A percentile compares a stretch with the other conserved stretches of the same genome.
Conservation (phyloP, 1,140 invertebrate genomes). For the Acarapis woodi region DNA sequence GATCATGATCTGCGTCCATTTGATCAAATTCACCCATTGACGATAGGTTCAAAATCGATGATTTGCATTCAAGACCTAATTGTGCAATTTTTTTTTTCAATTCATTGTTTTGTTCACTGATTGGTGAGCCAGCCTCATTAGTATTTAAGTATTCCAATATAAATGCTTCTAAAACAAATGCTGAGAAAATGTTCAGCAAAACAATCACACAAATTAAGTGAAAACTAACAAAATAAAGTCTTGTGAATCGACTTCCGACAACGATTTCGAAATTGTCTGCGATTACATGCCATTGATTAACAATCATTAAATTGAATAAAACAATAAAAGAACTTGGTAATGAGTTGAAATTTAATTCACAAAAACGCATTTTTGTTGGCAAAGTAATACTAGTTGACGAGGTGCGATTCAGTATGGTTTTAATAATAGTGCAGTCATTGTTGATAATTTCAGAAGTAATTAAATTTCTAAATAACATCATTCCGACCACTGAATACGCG, state of each 20-base stretch:
- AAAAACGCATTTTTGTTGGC: constrained; percentile 19
- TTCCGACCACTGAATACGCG: constrained; percentile 24
- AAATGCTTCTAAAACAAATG: constrained; percentile 26
- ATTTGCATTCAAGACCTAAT: constrained; percentile 20
- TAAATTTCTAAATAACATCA: constrained; percentile 21
- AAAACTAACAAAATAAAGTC: constrained; percentile 23
- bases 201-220: constrained; percentile 24
- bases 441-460: constrained; percentile 15
- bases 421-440: constrained; percentile 14
- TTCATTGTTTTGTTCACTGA: constrained; percentile 17
- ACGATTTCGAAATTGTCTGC: constrained; percentile 1
- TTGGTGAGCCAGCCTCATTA: constrained; percentile 13
- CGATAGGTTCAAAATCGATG: no score
- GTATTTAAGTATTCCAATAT: constrained; percentile 22
- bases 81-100: constrained; percentile 22
- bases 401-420: constrained; percentile 15
- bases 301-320: constrained; percentile 24
- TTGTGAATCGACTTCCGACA: constrained; percentile 15
- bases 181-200: constrained; percentile 25
- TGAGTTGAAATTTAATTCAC: constrained; percentile 25
- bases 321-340: constrained; percentile 21
- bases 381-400: no score
- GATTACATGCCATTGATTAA: constrained; percentile 25
- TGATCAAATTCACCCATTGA: neutral
- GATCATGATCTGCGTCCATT: constrained; percentile 1